Evolutionary conservation across 2,797 vertebrate species (phyloP).

Genomic region (Sibirionetta formosa): DNA sequence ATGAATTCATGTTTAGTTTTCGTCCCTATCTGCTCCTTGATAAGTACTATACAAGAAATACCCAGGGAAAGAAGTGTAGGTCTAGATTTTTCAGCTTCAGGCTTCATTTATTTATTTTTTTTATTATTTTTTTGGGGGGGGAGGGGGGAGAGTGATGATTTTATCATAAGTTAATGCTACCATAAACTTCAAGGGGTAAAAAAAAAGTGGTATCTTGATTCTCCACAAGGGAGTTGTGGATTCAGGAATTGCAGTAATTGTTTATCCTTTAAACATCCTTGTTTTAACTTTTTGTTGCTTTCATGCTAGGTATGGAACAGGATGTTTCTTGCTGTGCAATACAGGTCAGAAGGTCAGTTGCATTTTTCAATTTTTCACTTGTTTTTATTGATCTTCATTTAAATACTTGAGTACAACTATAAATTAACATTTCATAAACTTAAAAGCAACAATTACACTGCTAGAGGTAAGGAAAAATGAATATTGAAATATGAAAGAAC

Average conservation of each 20-base stretch:
- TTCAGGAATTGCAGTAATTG: background rate
- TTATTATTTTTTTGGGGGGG: too few species aligned
- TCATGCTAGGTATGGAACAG: conserved; percentile 93
- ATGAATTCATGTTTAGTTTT: background rate
- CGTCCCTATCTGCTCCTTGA: background rate
- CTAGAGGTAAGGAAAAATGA: background rate
- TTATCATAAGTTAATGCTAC: background rate
- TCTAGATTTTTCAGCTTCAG: background rate
- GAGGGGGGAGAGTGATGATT: background rate
- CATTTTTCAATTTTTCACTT: background rate
- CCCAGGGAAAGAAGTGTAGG: too few species aligned
- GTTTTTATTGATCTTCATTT: background rate
- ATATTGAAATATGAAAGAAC: background rate
- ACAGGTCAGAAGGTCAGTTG: conserved; percentile 93
- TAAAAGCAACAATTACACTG: background rate
- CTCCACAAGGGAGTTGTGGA: background rate
- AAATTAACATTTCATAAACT: background rate
- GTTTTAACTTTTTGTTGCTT: conserved; percentile 39
- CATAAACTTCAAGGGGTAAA: background rate
- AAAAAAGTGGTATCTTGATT: background rate
- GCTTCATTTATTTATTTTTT: background rate
- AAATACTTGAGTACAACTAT: background rate
- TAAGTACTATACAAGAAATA: background rate
- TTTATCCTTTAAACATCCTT: conserved; percentile 29
- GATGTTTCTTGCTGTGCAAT: conserved; percentile 96